Evolutionary conservation across 2,113 vertebrate species (phyloP).

Genomic region (Sebastes schlegelii): DNA sequence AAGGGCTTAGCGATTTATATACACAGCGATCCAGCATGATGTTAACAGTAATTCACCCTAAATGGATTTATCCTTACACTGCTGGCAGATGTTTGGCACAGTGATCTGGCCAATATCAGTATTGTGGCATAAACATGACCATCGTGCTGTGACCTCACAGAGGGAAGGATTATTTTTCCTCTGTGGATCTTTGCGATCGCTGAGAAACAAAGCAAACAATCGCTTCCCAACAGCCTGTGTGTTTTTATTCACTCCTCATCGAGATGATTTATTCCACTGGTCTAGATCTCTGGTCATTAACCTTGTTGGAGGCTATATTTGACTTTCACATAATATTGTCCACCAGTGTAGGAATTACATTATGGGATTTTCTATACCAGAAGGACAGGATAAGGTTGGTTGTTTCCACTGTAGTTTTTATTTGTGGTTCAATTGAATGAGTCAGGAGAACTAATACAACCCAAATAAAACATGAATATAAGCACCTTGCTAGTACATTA

Average conservation of each 20-base stretch:
- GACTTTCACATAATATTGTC: constrained; percentile 17
- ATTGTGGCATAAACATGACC: constrained; percentile 28
- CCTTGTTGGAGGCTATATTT: constrained; percentile 39
- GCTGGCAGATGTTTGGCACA: constrained; percentile 57
- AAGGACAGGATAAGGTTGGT: not conserved
- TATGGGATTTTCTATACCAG: constrained; percentile 28
- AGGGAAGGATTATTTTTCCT: constrained; percentile 35
- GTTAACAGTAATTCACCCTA: constrained; percentile 61
- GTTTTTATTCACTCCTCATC: not conserved
- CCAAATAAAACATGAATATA: not conserved
- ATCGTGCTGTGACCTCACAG: constrained; percentile 4
- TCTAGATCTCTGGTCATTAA: constrained; percentile 14
- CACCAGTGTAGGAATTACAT: constrained; percentile 34
- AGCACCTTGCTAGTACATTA: not conserved
- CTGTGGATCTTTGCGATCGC: constrained; percentile 9
- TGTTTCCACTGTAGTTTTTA: not conserved
- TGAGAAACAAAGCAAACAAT: not conserved
- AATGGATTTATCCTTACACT: constrained; percentile 67
- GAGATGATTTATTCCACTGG: not conserved
- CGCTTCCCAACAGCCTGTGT: not conserved
- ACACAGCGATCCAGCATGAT: constrained; percentile 42
- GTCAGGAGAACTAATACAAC: not conserved
- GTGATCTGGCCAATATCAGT: constrained; percentile 71
- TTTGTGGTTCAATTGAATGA: not conserved
- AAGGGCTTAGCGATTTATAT: constrained; percentile 52